Evolutionary conservation across 2,888 invertebrate genomes (phyloP).

Genomic region (Amphipoea oculea): DNA sequence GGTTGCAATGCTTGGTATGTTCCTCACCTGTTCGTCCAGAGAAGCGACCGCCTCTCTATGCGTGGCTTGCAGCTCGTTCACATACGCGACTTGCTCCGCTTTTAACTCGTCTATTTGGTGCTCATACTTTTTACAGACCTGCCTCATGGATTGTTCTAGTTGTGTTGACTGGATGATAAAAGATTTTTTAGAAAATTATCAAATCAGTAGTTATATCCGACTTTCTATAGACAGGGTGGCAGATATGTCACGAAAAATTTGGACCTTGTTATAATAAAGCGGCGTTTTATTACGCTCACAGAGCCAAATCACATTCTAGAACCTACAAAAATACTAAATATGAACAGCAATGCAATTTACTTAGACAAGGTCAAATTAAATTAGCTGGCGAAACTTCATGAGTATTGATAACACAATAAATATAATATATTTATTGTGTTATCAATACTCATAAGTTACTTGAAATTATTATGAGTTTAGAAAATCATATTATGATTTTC

Average conservation of each 20-base stretch:
- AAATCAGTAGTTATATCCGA: not conserved
- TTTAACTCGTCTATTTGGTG: slow-evolving; percentile 82
- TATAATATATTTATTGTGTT: no score
- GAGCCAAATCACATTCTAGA: not conserved
- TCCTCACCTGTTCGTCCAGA: slow-evolving; percentile 86
- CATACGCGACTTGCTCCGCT: slow-evolving; percentile 84
- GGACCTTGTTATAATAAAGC: not conserved
- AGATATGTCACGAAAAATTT: not conserved
- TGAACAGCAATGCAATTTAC: not conserved
- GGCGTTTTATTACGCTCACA: not conserved
- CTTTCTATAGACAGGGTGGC: not conserved
- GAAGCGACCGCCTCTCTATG: slow-evolving; percentile 83
- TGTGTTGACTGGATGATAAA: slow-evolving; percentile 75
- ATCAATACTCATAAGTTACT: no score
- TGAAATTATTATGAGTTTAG: no score
- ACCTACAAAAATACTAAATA: not conserved
- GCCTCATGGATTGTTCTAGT: slow-evolving; percentile 77
- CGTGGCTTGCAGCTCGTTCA: slow-evolving; percentile 83
- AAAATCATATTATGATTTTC: no score
- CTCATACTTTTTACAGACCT: slow-evolving; percentile 78
- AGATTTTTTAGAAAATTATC: slow-evolving; percentile 23
- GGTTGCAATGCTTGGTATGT: not conserved
- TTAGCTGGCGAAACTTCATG: not conserved
- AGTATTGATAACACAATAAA: not conserved
- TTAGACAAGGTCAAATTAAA: not conserved